Conservation (phyloP, 2,888 invertebrate genomes). For the Steromphala cineraria region DNA sequence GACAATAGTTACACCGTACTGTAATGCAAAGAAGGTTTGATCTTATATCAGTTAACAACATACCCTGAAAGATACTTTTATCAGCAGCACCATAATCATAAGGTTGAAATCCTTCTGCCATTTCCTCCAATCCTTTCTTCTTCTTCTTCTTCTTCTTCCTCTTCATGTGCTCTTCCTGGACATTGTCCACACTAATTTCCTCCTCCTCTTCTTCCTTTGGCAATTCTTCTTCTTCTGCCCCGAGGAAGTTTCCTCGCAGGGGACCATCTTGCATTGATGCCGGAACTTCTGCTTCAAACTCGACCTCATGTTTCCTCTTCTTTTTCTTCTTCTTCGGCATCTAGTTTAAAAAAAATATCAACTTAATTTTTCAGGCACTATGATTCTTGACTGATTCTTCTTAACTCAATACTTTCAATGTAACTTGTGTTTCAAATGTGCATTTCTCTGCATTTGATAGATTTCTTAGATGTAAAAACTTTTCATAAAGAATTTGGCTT, state of each 20-base stretch:
- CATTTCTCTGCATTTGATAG: too few species aligned
- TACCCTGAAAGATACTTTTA: slow-evolving; percentile 51
- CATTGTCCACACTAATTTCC: neutral
- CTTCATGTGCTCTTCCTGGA: neutral
- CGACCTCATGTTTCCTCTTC: slow-evolving; percentile 23
- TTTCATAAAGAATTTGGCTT: too few species aligned
- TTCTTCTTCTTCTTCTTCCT: slow-evolving; percentile 27
- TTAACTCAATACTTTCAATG: too few species aligned
- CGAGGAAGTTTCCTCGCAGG: neutral
- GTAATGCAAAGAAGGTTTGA: too few species aligned
- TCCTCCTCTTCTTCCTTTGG: slow-evolving; percentile 9
- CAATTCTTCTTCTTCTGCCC: neutral
- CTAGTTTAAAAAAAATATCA: neutral
- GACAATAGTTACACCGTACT: too few species aligned
- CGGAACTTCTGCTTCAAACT: neutral
- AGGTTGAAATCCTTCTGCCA: slow-evolving; percentile 19
- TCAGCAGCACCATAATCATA: slow-evolving; percentile 54
- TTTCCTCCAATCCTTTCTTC: slow-evolving; percentile 18
- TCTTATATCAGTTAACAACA: neutral
- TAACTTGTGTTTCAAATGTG: too few species aligned
- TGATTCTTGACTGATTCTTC: too few species aligned
- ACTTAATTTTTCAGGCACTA: too few species aligned
- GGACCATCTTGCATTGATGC: neutral
- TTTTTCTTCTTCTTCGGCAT: slow-evolving; percentile 28
- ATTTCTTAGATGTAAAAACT: too few species aligned